Evolutionary conservation across 2,888 invertebrate species (phyloP).

Genomic region (Tiphia femorata): DNA sequence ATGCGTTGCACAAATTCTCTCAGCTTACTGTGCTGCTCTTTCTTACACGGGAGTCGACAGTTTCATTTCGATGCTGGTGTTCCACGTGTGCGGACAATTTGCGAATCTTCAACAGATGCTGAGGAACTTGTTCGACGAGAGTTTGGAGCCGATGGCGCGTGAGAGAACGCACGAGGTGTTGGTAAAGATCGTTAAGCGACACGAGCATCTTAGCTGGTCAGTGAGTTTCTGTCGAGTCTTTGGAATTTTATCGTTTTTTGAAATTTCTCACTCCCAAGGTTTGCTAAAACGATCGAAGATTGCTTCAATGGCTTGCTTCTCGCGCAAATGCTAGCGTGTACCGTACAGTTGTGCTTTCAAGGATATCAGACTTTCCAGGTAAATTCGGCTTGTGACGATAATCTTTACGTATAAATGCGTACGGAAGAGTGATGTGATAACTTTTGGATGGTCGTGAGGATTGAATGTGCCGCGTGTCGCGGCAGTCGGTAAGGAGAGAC

Average conservation of each 20-base stretch:
- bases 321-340: neutral
- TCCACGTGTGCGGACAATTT: conserved; percentile 29
- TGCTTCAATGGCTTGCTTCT: neutral
- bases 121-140: neutral
- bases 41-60: neutral
- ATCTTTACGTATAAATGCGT: no score
- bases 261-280: neutral
- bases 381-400: no score
- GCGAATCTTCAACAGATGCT: neutral
- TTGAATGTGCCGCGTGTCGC: no score
- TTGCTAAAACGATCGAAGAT: neutral
- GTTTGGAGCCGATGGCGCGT: neutral
- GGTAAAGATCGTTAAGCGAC: conserved; percentile 25
- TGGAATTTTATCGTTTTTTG: neutral
- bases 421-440: no score
- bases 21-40: neutral
- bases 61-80: conserved; percentile 32
- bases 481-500: no score
- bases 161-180: conserved; percentile 16
- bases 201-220: conserved; percentile 20
- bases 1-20: neutral
- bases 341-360: conserved; percentile 27
- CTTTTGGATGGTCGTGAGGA: no score
- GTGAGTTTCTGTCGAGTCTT: neutral
- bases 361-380: conserved; percentile 26